Percentiles rank a stretch among this genome's conserved stretches.
phyloP scores from a whole-genome alignment of 2,113 vertebrate species.

The Puntigrus tetrazona region DNA sequence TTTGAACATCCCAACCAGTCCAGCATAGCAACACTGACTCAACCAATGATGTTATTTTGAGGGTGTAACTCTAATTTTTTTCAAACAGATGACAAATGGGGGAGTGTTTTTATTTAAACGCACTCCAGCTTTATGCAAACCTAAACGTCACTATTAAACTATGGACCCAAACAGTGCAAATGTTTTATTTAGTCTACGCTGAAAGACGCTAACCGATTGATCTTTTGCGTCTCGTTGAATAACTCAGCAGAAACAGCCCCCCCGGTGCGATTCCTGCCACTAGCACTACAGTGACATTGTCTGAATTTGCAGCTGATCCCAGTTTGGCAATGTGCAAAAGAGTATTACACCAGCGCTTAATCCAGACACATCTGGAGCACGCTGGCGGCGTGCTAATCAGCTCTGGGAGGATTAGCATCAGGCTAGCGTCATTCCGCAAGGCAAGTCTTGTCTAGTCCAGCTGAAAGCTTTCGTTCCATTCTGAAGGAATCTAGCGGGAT shows the following conservation, averaged over 20 bases:
- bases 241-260: constrained; percentile 10
- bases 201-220: neutral
- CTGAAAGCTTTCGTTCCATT: neutral
- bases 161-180: neutral
- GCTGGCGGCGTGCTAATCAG: constrained; percentile 32
- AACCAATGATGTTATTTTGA: neutral
- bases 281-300: constrained; percentile 21
- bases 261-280: neutral
- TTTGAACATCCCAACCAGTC: neutral
- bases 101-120: neutral
- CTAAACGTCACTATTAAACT: constrained; percentile 9
- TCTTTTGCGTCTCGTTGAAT: constrained; percentile 4
- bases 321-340: constrained; percentile 18
- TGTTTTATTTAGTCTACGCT: neutral
- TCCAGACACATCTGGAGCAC: constrained; percentile 40
- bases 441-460: constrained; percentile 18
- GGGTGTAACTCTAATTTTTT: neutral
- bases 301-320: constrained; percentile 34
- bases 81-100: neutral
- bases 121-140: neutral
- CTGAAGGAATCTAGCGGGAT: neutral
- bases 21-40: neutral
- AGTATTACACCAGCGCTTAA: constrained; percentile 20
- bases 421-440: constrained; percentile 33
- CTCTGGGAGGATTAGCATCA: constrained; percentile 48